Evolutionary conservation across 2,113 vertebrate species (phyloP).

Genomic region (Periophthalmodon schlosseri): DNA sequence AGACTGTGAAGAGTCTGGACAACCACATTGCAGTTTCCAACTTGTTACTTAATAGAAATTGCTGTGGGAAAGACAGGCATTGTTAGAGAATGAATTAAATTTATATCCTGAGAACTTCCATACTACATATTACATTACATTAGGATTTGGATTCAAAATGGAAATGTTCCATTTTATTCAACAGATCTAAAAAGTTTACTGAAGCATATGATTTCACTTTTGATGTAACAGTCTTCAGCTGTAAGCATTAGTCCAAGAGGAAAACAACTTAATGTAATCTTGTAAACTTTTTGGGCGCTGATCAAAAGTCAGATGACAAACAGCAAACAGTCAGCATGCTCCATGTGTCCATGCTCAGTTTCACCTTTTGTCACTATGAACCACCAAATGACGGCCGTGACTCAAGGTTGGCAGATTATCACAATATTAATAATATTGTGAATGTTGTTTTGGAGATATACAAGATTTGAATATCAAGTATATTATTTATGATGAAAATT

Average conservation of each 20-base stretch:
- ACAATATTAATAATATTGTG: too few relatives aligned
- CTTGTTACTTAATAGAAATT: constrained; percentile 95
- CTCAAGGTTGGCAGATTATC: too few relatives aligned
- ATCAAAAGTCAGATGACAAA: constrained; percentile 22
- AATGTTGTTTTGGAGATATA: too few relatives aligned
- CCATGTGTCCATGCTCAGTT: background rate
- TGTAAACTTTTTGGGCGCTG: background rate
- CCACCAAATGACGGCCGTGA: background rate
- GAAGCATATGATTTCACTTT: background rate
- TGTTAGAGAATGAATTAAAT: background rate
- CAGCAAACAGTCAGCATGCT: background rate
- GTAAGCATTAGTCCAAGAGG: constrained; percentile 6
- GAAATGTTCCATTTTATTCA: background rate
- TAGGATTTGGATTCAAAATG: background rate
- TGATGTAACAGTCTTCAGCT: background rate
- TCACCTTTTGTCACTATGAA: background rate
- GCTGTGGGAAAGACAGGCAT: constrained; percentile 76
- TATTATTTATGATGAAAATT: too few relatives aligned
- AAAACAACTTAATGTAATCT: constrained; percentile 30
- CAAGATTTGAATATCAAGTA: too few relatives aligned
- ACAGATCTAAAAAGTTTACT: background rate
- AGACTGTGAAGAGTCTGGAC: constrained; percentile 94
- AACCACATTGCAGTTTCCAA: constrained; percentile 99
- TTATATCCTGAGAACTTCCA: background rate
- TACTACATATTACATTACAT: background rate